Base-by-base conservation (phyloP, 2,888 invertebrate genomes). In the Heteromyza rotundicornis region DNA sequence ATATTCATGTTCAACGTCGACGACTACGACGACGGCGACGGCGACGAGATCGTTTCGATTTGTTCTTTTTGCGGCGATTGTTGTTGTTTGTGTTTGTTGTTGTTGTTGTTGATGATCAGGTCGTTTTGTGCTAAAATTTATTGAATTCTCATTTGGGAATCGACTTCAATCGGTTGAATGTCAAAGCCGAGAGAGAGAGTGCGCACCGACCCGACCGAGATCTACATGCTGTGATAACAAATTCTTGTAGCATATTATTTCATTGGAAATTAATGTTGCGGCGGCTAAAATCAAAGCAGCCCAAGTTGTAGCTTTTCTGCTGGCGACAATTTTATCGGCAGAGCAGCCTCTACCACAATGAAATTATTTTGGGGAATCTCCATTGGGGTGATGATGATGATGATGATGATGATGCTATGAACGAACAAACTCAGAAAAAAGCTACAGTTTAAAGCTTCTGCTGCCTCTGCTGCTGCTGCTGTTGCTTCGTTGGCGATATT, bases 291-390 rank as follows among this genome's bases (percentile, higher is more conserved):
- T 78, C 78, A 78, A 78, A 78, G 78, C 69, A 71, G 65, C 56
- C 64, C 60, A 67, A 68, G 72, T 75, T 71, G 70, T 71, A 19
- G 47, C 20, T 47, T 71, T 71, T 71, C 70, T 67, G 71, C 73
- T 78, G 78, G 79, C 78, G 78, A 78, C 78, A 78, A 78, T 78
- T 79, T 78, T 78, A 78, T 78, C 78, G 72, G 73, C 75, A 72
- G 64, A n/a, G n/a, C n/a, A n/a, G n/a, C n/a, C n/a, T n/a, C n/a
- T 65, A 68, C 64, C 71, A 72, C 75, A 78, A 72, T 74, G 72
- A 77, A 76, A 77, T 75, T 70, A 70, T 74, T 73, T n/a, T 70
- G 64, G 72, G 66, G 66, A 22, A 49, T 23, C 27, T 24, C 57
- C 20, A n/a, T 14, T 50, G n/a, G 24, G 32, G 14, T 20, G 51